Base-by-base conservation (phyloP, 2,888 invertebrate species). In the Oxystoma pomonae region DNA sequence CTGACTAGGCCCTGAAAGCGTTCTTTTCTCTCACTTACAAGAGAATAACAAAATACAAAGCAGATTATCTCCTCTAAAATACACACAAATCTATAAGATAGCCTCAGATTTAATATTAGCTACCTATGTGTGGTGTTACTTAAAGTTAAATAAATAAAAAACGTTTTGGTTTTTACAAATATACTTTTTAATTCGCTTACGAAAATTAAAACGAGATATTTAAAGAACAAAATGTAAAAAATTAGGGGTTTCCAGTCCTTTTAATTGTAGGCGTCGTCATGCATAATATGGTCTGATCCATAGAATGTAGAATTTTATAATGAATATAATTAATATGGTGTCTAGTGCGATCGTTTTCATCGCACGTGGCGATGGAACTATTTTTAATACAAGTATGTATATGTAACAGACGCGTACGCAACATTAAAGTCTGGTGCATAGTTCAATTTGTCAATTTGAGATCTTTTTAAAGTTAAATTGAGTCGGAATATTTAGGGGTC, bases 241-340 rank as follows among this genome's bases (percentile, higher is more conserved):
- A 5, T n/a, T 19, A 19, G 53, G n/a, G 19, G 53, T 19, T 16
- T 53, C 53, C 53, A 17, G 19, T 53, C 53, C 19, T 19, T 53
- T 19, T 53, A 53, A n/a, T 53, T 53, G 19, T 53, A 19, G 53
- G 53, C 53, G 53, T 53, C 53, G 53, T 35, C 35, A 35, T 35
- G 35, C 35, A 35, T 35, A 19, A 53, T 16, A 53, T 64, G 67
- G 67, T 68, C 68, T 68, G 68, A 68, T 68, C 67, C 68, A 68
- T 68, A 66, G 68, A 68, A 68, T 66, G 64, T 66, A 66, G 68
- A 66, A 64, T 68, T 68, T 67, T 67, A 61, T 65, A 61, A 64
- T 59, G 64, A 63, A 68, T 55, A 35, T 12, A 35, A 35, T n/a
- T n/a, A n/a, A 35, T 35, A 51, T 60, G 51, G 57, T 64, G 61